Percentiles rank a stretch among this genome's conserved stretches.
phyloP scores from a whole-genome alignment of 2,797 vertebrate species.

The Pampus argenteus region DNA sequence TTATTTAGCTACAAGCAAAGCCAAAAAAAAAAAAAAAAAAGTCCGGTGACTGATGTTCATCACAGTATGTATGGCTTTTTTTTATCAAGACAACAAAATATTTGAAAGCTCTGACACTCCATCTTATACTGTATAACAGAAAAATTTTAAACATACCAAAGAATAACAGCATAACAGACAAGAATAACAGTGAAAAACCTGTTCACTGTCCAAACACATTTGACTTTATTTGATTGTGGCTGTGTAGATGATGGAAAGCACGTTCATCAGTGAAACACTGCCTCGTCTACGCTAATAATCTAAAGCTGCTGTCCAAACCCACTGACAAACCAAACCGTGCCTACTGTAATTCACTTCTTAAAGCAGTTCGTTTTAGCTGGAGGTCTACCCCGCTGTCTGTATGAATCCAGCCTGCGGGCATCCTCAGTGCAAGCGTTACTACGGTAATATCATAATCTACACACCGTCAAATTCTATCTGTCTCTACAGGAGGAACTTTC shows the following conservation, averaged over 20 bases:
- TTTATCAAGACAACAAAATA: not conserved
- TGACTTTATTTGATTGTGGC: constrained; percentile 30
- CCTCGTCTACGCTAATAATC: constrained; percentile 53
- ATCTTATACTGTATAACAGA: not conserved
- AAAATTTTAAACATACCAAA: constrained; percentile 12
- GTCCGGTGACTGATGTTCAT: not conserved
- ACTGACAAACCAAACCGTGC: constrained; percentile 64
- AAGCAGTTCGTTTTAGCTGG: constrained; percentile 49
- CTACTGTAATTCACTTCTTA: constrained; percentile 56
- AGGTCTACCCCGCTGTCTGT: constrained; percentile 29
- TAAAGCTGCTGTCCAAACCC: constrained; percentile 61
- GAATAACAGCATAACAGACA: not conserved
- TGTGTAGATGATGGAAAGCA: constrained; percentile 45
- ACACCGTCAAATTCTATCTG: constrained; percentile 55
- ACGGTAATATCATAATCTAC: constrained; percentile 55
- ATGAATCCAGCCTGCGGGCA: constrained; percentile 22
- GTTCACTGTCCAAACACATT: constrained; percentile 15
- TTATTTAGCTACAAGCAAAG: not conserved
- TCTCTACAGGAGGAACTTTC: constrained; percentile 37
- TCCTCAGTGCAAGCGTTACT: constrained; percentile 24
- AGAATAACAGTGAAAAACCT: not conserved
- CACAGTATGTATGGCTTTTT: not conserved
- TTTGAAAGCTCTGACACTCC: not conserved
- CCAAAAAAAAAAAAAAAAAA: not conserved
- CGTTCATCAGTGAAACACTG: constrained; percentile 42